Base-by-base conservation (phyloP, 1,140 invertebrate genomes). In the Magallana ariakensis region DNA sequence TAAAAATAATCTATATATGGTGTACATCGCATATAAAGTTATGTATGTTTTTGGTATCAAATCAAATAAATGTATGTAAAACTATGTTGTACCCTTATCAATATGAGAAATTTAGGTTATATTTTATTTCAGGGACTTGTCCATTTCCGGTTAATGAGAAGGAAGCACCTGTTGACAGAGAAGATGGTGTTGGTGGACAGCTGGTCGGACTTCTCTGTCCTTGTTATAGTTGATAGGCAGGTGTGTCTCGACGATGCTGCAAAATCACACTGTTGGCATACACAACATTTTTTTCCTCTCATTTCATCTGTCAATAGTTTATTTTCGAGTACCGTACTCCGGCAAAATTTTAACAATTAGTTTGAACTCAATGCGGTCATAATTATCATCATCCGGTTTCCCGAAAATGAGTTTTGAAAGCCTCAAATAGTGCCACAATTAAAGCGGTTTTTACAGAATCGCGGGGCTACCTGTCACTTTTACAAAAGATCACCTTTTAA, bases 111-210 rank as follows among this genome's bases (percentile, higher is more conserved):
- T 62, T n/a, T n/a, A n/a, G n/a, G n/a, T n/a, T n/a, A n/a, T 22
- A 9, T 9, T 75, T 11, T 3, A 26, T 75, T 0, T 33, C 26
- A 75, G 66, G 66, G 11, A 6, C 33, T 26, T 9, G 33, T 10
- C 33, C 66, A 75, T 22, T 75, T 75, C 66, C 22, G 33, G 33
- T 75, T 75, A 19, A 9, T 75, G 66, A 75, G 66, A 19, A 46
- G 33, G 33, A 75, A 26, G 22, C 22, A 26, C 13, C 9, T 75
- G 22, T 13, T 75, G 66, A 75, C 22, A 2, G 66, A 75, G 22
- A 75, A 75, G 33, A 26, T 13, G 33, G 66, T 75, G 6, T 11
- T 75, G 22, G 66, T 75, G 10, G 66, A 75, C 22, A 75, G 66
- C 3, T 75, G 66, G 66, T 19, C 66, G 33, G 22, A 75, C 6